Percentiles rank a stretch among this genome's conserved stretches.
These are phyloP conservation scores for Morpho helenor DNA, from an alignment of 2,888 invertebrate genomes.

Conservation along the genomic window DNA sequence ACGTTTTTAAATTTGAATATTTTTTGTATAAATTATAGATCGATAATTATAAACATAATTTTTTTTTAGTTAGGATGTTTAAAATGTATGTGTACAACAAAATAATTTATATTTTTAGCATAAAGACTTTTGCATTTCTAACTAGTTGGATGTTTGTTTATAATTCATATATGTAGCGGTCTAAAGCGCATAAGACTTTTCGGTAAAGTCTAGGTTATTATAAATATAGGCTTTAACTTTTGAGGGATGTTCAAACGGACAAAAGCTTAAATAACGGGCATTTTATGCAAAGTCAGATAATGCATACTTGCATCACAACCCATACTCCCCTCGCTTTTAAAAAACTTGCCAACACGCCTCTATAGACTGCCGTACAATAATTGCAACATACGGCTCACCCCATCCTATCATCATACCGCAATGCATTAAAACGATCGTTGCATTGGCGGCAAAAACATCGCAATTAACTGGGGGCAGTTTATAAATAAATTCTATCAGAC, in stretches of 20 bases:
- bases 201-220: too few species aligned
- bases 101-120: too few species aligned
- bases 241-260: background rate
- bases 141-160: too few species aligned
- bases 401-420: constrained; percentile 21
- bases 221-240: too few species aligned
- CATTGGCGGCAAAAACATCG: constrained; percentile 20
- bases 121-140: too few species aligned
- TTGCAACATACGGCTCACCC: constrained; percentile 24
- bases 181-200: too few species aligned
- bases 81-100: too few species aligned
- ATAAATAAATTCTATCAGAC: constrained; percentile 18
- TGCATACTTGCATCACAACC: constrained; percentile 8
- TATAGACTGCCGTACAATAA: constrained; percentile 18
- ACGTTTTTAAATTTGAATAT: too few species aligned
- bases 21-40: too few species aligned
- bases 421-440: constrained; percentile 22
- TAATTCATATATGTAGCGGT: too few species aligned
- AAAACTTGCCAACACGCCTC: constrained; percentile 19
- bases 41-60: too few species aligned
- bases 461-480: constrained; percentile 19
- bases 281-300: constrained; percentile 8
- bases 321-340: constrained; percentile 15
- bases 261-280: constrained; percentile 4
- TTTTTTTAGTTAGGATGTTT: too few species aligned